Evolutionary conservation across 2,113 vertebrate species (phyloP).

Genomic region (Macrotus californicus): DNA sequence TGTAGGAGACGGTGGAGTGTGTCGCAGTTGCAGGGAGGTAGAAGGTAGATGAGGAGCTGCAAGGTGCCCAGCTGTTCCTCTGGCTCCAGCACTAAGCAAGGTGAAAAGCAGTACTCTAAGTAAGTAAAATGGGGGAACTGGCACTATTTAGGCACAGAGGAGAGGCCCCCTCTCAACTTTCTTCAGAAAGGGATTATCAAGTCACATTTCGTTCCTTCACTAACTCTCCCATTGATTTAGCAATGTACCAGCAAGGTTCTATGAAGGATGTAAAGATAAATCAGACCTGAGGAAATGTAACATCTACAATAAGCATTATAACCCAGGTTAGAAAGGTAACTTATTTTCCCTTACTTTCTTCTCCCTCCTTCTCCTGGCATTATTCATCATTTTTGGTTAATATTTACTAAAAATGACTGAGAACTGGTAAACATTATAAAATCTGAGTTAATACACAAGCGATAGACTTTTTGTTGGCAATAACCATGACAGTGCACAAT

Average conservation of each 20-base stretch:
- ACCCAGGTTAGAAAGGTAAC: neutral
- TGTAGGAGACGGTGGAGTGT: slow-evolving; percentile 93
- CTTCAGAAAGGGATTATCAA: neutral
- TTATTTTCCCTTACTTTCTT: neutral
- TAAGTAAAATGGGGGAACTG: neutral
- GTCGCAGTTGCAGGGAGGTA: slow-evolving; percentile 97
- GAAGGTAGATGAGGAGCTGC: slow-evolving; percentile 94
- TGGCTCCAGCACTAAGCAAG: slow-evolving; percentile 87
- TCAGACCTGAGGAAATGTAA: neutral
- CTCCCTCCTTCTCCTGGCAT: neutral
- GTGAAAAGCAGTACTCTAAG: slow-evolving; percentile 47
- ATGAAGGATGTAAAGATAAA: neutral
- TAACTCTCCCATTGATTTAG: neutral
- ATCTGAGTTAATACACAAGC: neutral
- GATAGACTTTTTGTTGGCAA: neutral
- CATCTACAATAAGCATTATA: neutral
- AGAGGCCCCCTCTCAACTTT: neutral
- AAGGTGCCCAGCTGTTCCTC: slow-evolving; percentile 88
- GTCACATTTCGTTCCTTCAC: neutral
- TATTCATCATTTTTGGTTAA: neutral
- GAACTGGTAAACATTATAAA: neutral
- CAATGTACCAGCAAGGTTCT: neutral
- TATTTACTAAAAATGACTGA: neutral
- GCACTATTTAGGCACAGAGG: neutral
- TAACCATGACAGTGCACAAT: neutral